phyloP scores from a whole-genome alignment of 2,797 vertebrate genomes.

The Astyanax mexicanus region DNA sequence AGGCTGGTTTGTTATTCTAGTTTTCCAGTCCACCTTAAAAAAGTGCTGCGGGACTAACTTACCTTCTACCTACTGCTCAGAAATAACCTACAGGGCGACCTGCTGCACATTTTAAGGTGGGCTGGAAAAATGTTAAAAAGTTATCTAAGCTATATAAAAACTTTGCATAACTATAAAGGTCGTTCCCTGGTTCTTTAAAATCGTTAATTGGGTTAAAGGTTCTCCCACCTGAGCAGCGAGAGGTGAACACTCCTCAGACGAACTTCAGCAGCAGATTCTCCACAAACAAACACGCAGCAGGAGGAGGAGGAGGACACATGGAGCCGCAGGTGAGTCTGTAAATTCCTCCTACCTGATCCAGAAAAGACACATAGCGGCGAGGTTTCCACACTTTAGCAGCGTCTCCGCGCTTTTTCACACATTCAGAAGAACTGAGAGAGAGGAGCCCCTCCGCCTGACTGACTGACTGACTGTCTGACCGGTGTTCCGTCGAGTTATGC shows the following conservation, averaged over 20 bases:
- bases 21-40: too few species aligned
- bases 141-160: too few species aligned
- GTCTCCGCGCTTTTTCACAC: neutral
- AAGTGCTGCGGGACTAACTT: too few species aligned
- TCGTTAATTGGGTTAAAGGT: neutral
- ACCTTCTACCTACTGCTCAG: too few species aligned
- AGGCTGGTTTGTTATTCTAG: too few species aligned
- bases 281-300: neutral
- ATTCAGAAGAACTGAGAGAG: neutral
- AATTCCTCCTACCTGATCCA: neutral
- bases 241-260: neutral
- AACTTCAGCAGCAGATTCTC: neutral
- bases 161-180: too few species aligned
- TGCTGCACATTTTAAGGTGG: too few species aligned
- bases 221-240: neutral
- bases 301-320: neutral
- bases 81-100: too few species aligned
- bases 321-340: slow-evolving; percentile 11
- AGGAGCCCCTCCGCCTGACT: neutral
- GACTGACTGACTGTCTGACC: too few species aligned
- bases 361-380: neutral
- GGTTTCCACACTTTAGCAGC: neutral
- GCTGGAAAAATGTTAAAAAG: too few species aligned
- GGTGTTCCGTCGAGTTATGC: too few species aligned
- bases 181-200: neutral